Evolutionary conservation across 2,888 invertebrate genomes (phyloP).

Genomic region (Argyra leucocephala): DNA sequence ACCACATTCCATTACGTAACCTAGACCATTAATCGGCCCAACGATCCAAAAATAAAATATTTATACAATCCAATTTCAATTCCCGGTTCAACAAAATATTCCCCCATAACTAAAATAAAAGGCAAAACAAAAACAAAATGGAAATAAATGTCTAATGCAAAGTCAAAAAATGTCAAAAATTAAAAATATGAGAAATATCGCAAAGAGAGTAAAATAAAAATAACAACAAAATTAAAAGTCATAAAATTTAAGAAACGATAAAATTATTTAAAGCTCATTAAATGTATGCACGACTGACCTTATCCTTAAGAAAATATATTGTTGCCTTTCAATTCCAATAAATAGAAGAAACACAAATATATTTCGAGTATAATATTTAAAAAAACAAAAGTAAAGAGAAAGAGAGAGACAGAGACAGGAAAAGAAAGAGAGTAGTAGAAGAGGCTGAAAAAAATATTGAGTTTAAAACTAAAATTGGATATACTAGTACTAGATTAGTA

Average conservation of each 20-base stretch:
- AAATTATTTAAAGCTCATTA: slow-evolving; percentile 6
- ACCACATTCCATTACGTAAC: neutral
- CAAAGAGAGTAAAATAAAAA: no score
- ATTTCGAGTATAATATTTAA: no score
- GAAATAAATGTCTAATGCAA: neutral
- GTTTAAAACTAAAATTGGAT: no score
- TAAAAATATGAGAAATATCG: neutral
- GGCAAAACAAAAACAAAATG: neutral
- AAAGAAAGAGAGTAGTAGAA: no score
- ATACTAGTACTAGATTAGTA: no score
- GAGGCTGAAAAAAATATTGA: no score
- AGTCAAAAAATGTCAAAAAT: neutral
- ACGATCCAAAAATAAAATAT: slow-evolving; percentile 6
- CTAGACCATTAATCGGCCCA: slow-evolving; percentile 3
- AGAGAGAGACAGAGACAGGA: no score
- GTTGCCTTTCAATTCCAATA: no score
- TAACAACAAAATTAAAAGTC: neutral
- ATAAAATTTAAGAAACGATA: neutral
- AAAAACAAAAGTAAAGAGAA: no score
- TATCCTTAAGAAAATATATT: neutral
- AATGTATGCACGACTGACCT: slow-evolving; percentile 6
- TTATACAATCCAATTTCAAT: neutral
- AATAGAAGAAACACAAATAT: no score
- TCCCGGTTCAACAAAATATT: neutral
- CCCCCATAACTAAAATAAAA: neutral